Conservation (phyloP, 2,797 vertebrate species). For the Trachurus trachurus region DNA sequence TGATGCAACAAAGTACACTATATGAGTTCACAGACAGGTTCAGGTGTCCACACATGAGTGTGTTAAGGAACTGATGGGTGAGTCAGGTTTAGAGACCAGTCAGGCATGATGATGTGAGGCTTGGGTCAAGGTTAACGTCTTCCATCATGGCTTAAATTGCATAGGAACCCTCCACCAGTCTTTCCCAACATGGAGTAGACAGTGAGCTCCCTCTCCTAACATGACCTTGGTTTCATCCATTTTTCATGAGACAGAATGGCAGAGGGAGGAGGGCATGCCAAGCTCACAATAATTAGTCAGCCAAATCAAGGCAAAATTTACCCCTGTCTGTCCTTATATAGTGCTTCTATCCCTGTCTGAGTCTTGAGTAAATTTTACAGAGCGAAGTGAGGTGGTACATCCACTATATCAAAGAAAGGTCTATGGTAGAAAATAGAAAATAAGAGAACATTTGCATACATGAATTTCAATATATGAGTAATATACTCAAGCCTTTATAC, state of each 20-base stretch:
- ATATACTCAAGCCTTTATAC: conserved; percentile 32
- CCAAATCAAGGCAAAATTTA: conserved; percentile 52
- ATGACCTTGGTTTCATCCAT: conserved; percentile 77
- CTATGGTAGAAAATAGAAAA: conserved; percentile 25
- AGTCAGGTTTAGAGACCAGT: conserved; percentile 54
- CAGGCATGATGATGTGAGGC: conserved; percentile 61
- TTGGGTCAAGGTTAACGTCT: conserved; percentile 75
- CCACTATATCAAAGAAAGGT: conserved; percentile 33
- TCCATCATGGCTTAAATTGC: conserved; percentile 68
- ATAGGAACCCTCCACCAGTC: conserved; percentile 38
- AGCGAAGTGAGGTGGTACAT: conserved; percentile 20
- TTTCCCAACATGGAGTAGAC: conserved; percentile 47
- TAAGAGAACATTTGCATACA: conserved; percentile 35
- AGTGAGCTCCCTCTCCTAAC: conserved; percentile 48
- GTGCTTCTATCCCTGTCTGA: background rate
- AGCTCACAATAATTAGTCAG: conserved; percentile 68
- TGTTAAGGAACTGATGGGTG: conserved; percentile 32
- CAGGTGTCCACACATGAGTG: conserved; percentile 3
- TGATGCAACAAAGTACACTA: background rate
- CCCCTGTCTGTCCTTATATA: conserved; percentile 14
- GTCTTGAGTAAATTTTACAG: conserved; percentile 27
- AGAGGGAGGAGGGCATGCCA: conserved; percentile 40
- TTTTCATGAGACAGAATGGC: conserved; percentile 71
- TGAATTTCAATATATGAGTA: conserved; percentile 44
- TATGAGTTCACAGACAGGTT: background rate